A percentile compares a stretch with the other conserved stretches of the same genome.
These are phyloP conservation scores for Microtus richardsoni DNA, from an alignment of 2,113 vertebrate species.

Conservation along the genomic window DNA sequence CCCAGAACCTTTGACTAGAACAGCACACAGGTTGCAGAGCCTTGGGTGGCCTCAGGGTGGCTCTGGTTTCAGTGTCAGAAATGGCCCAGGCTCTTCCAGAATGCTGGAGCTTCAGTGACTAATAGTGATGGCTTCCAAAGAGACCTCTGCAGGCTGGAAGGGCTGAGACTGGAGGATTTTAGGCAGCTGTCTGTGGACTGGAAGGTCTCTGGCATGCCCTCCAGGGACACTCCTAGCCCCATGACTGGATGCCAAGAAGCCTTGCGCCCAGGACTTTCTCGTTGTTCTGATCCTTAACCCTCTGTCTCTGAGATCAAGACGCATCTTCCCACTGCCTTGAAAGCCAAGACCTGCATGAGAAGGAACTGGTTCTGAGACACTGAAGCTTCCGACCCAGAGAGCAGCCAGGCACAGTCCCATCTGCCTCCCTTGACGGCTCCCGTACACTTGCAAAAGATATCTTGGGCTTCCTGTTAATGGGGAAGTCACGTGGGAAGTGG, in stretches of 20 bases:
- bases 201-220: neutral
- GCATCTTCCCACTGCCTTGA: neutral
- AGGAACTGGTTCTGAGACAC: neutral
- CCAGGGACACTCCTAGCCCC: neutral
- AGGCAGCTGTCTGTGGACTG: neutral
- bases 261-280: neutral
- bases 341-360: neutral
- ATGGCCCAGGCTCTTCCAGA: neutral
- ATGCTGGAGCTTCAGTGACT: neutral
- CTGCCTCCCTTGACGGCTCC: neutral
- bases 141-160: neutral
- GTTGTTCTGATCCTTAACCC: neutral
- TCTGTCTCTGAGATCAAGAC: too few species aligned
- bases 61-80: fast-evolving
- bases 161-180: neutral
- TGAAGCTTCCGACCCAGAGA: fast-evolving
- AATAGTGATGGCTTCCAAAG: too few species aligned
- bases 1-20: fast-evolving
- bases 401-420: neutral
- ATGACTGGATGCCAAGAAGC: neutral
- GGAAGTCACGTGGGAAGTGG: neutral
- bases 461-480: neutral
- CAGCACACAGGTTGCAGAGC: too few species aligned
- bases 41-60: neutral
- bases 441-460: neutral